A percentile compares a stretch with the other conserved stretches of the same genome.
Conservation (phyloP, 1,140 invertebrate species). For the Heliconius hewitsoni region DNA sequence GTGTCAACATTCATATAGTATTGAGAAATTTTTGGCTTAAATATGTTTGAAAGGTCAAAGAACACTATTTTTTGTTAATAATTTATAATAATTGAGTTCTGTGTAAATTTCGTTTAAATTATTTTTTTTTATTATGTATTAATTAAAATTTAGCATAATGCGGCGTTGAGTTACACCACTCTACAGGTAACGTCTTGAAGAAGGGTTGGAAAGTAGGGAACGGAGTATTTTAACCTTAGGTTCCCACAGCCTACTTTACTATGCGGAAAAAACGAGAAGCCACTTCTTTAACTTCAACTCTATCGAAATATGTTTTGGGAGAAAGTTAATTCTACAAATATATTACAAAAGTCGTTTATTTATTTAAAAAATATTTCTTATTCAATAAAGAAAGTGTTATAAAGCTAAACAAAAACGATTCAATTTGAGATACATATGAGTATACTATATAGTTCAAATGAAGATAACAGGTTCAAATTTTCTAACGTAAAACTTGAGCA, state of each 20-base stretch:
- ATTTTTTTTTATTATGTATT: background rate
- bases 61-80: background rate
- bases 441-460: background rate
- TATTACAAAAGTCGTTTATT: background rate
- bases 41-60: background rate
- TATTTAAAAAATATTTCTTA: background rate
- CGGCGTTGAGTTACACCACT: too few relatives aligned
- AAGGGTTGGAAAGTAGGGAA: background rate
- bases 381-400: background rate
- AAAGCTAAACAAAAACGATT: background rate
- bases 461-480: background rate
- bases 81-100: background rate
- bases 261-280: too few relatives aligned
- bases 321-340: background rate
- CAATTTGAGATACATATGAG: background rate
- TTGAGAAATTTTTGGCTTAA: background rate
- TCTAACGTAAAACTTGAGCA: background rate
- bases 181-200: too few relatives aligned
- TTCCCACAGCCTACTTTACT: background rate
- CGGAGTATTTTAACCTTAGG: background rate
- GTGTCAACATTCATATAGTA: background rate
- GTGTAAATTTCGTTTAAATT: too few relatives aligned
- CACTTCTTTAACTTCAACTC: background rate
- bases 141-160: too few relatives aligned
- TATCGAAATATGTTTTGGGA: background rate